Evolutionary conservation across 53 echinoderm and acorn worm genomes (phyloP), one percentile per base, ranked within the genome.

Genomic region (Luidia sarsii): DNA sequence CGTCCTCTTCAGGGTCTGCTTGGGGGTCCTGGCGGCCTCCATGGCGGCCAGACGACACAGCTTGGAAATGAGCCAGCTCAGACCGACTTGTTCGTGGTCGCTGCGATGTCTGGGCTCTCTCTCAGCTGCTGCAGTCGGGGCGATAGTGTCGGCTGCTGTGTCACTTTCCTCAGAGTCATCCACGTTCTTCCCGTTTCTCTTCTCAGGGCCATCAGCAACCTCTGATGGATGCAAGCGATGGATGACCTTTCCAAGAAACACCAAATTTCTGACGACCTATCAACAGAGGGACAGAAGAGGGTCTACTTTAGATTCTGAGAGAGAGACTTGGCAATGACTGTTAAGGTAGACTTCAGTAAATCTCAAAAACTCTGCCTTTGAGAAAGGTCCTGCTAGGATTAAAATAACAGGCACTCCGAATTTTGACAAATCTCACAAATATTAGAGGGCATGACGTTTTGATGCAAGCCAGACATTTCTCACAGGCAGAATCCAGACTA

Each of bases 221-320:
- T 80, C 35, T 8, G 65, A 61, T 50, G 82, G 87, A 48, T 83
- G 68, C n/a, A 95, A 66, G 55, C 79, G 32, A 19, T 70, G 82
- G 39, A 91, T 28, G 48, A 97, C 92, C 82, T 93, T 97, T 29
- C 88, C 83, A 2, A 97, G 62, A 71, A 90, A 96, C 4, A 96
- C 86, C 20, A 96, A 69, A 56, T 96, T 96, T 79, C 89, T 96
- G 0, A 96, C 73, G 35, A 91, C 86, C 93, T 95, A n/a, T n/a
- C n/a, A n/a, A n/a, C n/a, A n/a, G n/a, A n/a, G n/a, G n/a, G n/a
- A n/a, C n/a, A n/a, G n/a, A n/a, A n/a, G n/a, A n/a, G n/a, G n/a
- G n/a, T n/a, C n/a, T n/a, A n/a, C n/a, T n/a, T n/a, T n/a, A n/a
- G n/a, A n/a, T n/a, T n/a, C n/a, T n/a, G n/a, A n/a, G n/a, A n/a